Percentiles rank a stretch among this genome's conserved stretches.
These are phyloP conservation scores for Ammodramus savannarum DNA, from an alignment of 2,113 vertebrate species.

Conservation along the genomic window DNA sequence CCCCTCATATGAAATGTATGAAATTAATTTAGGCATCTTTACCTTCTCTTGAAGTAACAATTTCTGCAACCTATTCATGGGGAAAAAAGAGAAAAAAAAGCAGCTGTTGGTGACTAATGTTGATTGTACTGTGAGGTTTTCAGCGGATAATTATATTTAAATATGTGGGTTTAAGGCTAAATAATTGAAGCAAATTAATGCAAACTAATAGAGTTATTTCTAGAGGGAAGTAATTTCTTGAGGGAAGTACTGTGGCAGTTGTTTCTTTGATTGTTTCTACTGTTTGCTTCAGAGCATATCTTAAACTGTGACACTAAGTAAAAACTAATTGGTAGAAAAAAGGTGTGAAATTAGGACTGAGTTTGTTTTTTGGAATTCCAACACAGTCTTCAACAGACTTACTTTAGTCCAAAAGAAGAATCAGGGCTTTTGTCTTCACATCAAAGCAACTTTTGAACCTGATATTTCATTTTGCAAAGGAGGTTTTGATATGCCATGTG, in stretches of 20 bases:
- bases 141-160: constrained; percentile 11
- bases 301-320: not conserved
- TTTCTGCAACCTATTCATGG: not conserved
- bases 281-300: not conserved
- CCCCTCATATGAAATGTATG: not conserved
- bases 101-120: not conserved
- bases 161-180: not conserved
- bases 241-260: not conserved
- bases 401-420: not conserved
- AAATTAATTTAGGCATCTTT: not conserved
- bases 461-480: not conserved
- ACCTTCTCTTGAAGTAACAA: not conserved
- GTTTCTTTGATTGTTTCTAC: not conserved
- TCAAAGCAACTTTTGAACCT: not conserved
- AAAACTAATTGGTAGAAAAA: not conserved
- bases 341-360: not conserved
- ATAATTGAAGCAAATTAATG: constrained; percentile 29
- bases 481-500: not conserved
- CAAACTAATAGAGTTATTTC: constrained; percentile 11
- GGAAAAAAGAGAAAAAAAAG: not conserved
- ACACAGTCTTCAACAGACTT: not conserved
- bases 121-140: not conserved
- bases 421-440: not conserved
- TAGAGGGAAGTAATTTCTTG: not conserved
- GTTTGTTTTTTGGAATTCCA: not conserved